Evolutionary conservation across 92 coral and sea anemone species (phyloP).

Genomic region (Porites rus): DNA sequence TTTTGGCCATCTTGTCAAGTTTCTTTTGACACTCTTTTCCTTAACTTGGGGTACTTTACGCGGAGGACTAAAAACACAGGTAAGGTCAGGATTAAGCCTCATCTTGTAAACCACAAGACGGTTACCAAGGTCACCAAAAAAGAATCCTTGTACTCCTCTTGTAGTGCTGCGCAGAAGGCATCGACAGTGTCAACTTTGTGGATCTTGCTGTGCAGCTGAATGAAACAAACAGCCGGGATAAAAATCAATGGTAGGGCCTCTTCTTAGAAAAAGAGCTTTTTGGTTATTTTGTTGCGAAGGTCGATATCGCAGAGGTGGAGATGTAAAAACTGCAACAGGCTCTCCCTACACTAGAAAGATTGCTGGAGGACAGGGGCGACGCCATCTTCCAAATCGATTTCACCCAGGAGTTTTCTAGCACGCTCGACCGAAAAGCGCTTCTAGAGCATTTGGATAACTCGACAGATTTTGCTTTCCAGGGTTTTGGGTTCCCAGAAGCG

Average conservation of each 20-base stretch:
- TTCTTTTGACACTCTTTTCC: slow-evolving; percentile 44
- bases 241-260: too few relatives aligned
- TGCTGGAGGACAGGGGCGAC: too few relatives aligned
- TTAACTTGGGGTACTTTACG: slow-evolving; percentile 41
- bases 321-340: too few relatives aligned
- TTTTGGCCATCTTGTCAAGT: slow-evolving; percentile 44
- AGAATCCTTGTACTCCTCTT: slow-evolving; percentile 21
- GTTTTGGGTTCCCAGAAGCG: too few relatives aligned
- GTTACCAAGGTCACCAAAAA: slow-evolving; percentile 48
- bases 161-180: slow-evolving; percentile 13
- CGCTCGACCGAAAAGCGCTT: too few relatives aligned
- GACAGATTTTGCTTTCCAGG: background rate
- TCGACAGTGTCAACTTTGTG: slow-evolving; percentile 38
- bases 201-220: slow-evolving; percentile 30
- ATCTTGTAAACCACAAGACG: slow-evolving; percentile 41
- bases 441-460: too few relatives aligned
- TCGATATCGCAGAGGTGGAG: too few relatives aligned
- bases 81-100: slow-evolving; percentile 38
- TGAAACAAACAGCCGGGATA: slow-evolving; percentile 9
- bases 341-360: too few relatives aligned
- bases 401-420: too few relatives aligned
- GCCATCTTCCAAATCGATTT: too few relatives aligned
- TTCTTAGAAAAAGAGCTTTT: too few relatives aligned
- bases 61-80: slow-evolving; percentile 44
- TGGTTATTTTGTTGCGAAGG: too few relatives aligned